Base-by-base conservation (phyloP, 2,888 invertebrate genomes). In the Oligia fasciuncula region DNA sequence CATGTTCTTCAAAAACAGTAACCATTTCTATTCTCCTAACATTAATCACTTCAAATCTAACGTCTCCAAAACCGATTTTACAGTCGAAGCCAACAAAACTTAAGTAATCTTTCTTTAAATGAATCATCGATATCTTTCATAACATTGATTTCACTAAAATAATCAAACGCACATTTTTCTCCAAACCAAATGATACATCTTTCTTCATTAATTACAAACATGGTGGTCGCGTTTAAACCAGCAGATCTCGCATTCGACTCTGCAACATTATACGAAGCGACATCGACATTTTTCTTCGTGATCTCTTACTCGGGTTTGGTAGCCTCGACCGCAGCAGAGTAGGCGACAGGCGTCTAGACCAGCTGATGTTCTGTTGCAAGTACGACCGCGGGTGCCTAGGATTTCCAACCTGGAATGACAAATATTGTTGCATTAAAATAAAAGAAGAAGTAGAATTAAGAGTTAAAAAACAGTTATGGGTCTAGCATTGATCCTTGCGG, bases 261-360 rank as follows among this genome's bases (percentile, higher is more conserved):
- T 97, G 95, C 99, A 99, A 95, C 99, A 99, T 99, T 99, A 99
- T 81, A 98, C 98, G 93, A 99, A 99, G 88, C 98, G 98, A 94
- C 99, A 99, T 91, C 98, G 98, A 95, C 99, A 99, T 94, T 99
- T 98, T 92, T 99, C 98, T 91, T 98, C 98, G 81, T 98, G 98
- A 90, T 98, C 98, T 62, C 98, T 97, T 4, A 98, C 98, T 77
- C 98, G 96, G 9, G 99, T 99, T 93, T 98, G 98, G 95, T 98
- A 98, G 19, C 99, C 99, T 79, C 99, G 97, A 0, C 99, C 99
- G 93, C 99, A 99, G 95, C 99, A 99, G 74, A 99, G 97, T 66
- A 99, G 96, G 23, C 98, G 97, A 93, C 99, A 99, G 35, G 99
- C 99, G 91, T 99, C 99, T 79, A 99, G 97, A 0, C 98, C 99